These are phyloP conservation scores for Oxygymnocypris stewartii DNA, from an alignment of 2,113 vertebrate genomes.

Conservation along the genomic window DNA sequence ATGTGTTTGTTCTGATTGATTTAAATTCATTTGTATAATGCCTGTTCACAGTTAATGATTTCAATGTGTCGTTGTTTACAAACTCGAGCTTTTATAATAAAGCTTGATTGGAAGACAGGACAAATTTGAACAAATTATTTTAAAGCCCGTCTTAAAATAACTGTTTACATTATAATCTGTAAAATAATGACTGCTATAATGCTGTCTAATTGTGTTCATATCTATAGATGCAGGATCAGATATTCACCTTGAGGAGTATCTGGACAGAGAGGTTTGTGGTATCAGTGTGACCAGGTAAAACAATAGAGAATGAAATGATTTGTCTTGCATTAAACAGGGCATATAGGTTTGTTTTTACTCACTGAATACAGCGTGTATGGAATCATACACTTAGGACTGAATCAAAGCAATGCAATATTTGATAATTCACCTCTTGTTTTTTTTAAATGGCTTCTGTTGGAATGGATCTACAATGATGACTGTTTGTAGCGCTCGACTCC, in stretches of 20 bases:
- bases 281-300: no score
- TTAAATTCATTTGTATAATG: neutral
- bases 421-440: no score
- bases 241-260: neutral
- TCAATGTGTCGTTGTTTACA: no score
- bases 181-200: neutral
- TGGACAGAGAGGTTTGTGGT: neutral
- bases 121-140: no score
- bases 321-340: no score
- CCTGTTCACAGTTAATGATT: neutral
- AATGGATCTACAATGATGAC: neutral
- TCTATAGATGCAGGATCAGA: neutral
- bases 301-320: no score
- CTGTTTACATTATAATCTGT: neutral
- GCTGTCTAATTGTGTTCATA: neutral
- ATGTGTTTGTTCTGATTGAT: neutral
- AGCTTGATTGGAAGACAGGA: no score
- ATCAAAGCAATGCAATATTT: neutral
- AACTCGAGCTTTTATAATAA: neutral
- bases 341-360: neutral
- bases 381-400: neutral
- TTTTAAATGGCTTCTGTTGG: no score
- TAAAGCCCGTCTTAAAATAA: neutral
- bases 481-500: neutral
- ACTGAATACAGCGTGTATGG: neutral